These are phyloP conservation scores for Melanitta fusca DNA, from an alignment of 2,797 vertebrate species.

Conservation along the genomic window DNA sequence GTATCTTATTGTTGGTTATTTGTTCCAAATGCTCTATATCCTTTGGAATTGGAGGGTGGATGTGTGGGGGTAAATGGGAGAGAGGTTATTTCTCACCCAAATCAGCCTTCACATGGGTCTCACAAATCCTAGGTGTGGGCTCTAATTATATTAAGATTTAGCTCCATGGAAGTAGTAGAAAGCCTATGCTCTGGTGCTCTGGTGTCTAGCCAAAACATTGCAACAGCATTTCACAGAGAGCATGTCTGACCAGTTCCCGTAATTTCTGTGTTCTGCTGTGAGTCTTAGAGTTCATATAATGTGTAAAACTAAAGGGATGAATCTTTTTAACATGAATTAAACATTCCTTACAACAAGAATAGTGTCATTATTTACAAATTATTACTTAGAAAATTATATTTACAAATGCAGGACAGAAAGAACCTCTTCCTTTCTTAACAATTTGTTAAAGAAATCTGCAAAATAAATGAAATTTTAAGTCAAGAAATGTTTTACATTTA, in stretches of 20 bases:
- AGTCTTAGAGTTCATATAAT: background rate
- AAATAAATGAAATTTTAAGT: background rate
- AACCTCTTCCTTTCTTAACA: background rate
- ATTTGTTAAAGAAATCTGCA: background rate
- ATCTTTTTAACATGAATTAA: background rate
- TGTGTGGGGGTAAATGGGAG: background rate
- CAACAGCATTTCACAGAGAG: background rate
- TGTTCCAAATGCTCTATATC: background rate
- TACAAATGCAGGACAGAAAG: background rate
- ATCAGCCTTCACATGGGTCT: background rate
- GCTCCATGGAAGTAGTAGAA: background rate
- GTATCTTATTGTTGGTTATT: background rate
- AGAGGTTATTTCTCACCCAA: background rate
- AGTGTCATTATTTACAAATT: background rate
- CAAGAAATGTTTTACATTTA: background rate
- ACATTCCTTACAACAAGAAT: background rate
- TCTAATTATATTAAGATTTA: background rate
- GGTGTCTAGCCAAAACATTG: background rate
- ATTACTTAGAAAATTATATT: background rate
- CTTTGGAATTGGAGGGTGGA: background rate
- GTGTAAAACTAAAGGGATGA: no score
- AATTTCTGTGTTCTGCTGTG: background rate
- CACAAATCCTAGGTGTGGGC: background rate
- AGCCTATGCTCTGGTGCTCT: background rate
- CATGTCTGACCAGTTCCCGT: background rate